Conservation (phyloP, 2,113 vertebrate species). For the Athene cunicularia region DNA sequence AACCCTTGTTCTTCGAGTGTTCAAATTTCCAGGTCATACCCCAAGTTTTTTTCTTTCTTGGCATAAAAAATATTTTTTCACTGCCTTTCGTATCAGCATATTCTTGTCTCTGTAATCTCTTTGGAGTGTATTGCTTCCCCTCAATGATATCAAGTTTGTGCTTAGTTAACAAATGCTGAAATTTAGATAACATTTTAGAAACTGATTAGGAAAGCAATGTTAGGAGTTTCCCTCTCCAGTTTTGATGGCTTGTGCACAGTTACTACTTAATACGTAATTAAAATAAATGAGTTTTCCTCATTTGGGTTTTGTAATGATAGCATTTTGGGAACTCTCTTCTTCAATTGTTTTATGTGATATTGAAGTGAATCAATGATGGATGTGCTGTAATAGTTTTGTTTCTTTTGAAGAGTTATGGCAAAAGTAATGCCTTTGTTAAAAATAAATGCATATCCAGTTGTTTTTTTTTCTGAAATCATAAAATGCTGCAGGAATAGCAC, state of each 20-base stretch:
- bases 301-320: not conserved
- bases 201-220: slow-evolving; percentile 8
- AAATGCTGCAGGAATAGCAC: slow-evolving; percentile 7
- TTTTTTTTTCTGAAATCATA: not conserved
- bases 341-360: not conserved
- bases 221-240: not conserved
- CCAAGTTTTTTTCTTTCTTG: slow-evolving; percentile 44
- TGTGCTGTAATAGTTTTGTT: not conserved
- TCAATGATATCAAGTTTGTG: slow-evolving; percentile 55
- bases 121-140: slow-evolving; percentile 51
- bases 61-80: slow-evolving; percentile 55
- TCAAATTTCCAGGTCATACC: slow-evolving; percentile 72
- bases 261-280: not conserved
- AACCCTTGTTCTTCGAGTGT: slow-evolving; percentile 53
- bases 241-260: not conserved
- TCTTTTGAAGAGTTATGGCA: not conserved
- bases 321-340: not conserved
- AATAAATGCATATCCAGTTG: not conserved
- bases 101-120: slow-evolving; percentile 59
- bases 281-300: not conserved
- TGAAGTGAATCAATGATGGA: not conserved
- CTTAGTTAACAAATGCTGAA: slow-evolving; percentile 44
- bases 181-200: slow-evolving; percentile 50
- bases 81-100: slow-evolving; percentile 59
- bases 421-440: not conserved